Evolutionary conservation across 2,888 invertebrate species (phyloP).

Genomic region (Caenorhabditis afra): DNA sequence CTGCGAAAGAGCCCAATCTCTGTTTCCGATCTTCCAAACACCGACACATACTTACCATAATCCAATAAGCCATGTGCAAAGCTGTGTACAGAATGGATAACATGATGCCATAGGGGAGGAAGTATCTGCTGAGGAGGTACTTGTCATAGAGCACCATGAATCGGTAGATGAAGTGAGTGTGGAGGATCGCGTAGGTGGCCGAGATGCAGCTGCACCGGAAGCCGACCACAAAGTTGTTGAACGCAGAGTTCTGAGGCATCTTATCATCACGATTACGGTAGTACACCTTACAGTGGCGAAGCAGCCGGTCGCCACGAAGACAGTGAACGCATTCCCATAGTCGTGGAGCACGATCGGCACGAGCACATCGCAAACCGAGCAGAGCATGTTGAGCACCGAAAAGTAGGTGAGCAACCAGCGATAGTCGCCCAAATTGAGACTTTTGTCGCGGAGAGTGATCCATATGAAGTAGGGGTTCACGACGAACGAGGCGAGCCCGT

Average conservation of each 20-base stretch:
- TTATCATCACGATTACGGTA: too few species aligned
- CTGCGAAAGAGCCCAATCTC: too few species aligned
- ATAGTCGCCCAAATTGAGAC: slow-evolving; percentile 16
- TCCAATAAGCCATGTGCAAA: slow-evolving; percentile 2
- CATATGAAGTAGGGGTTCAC: slow-evolving; percentile 9
- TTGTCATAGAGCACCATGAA: slow-evolving; percentile 8
- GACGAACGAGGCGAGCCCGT: background rate
- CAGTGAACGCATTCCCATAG: background rate
- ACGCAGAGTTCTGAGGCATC: background rate
- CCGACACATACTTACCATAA: background rate
- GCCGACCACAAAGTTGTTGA: background rate
- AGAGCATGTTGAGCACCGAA: slow-evolving; percentile 18
- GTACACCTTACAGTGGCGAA: background rate
- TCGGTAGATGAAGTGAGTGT: slow-evolving; percentile 16
- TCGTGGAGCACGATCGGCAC: slow-evolving; percentile 10
- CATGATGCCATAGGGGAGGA: slow-evolving; percentile 1
- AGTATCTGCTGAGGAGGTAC: background rate
- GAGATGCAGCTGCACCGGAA: slow-evolving; percentile 13
- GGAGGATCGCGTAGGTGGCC: slow-evolving; percentile 8
- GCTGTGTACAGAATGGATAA: background rate
- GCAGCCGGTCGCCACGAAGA: slow-evolving; percentile 8
- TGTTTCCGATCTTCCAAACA: too few species aligned
- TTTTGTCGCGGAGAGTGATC: background rate
- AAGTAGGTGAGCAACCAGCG: slow-evolving; percentile 18
- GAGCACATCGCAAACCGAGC: slow-evolving; percentile 8